Conservation (phyloP, 2,113 vertebrate genomes). For the Tachysurus fulvidraco region DNA sequence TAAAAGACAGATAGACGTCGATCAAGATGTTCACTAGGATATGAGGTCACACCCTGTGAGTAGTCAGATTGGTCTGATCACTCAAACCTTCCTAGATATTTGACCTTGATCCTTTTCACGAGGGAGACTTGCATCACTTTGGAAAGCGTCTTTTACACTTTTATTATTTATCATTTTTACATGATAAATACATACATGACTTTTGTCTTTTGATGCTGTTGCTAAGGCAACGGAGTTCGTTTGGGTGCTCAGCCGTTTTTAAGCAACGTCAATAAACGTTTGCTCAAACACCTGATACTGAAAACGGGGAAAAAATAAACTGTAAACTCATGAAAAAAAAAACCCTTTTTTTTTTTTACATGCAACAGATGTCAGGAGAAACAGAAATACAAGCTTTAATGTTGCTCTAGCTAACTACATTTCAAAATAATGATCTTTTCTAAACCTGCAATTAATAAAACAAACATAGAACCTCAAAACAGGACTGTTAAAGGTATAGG, state of each 20-base stretch:
- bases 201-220: constrained; percentile 18
- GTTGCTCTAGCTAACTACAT: constrained; percentile 20
- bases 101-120: background rate
- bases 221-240: background rate
- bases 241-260: background rate
- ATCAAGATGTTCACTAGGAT: background rate
- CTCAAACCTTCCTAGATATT: background rate
- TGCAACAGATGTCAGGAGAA: constrained; percentile 21
- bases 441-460: constrained; percentile 29
- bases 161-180: constrained; percentile 41
- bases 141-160: background rate
- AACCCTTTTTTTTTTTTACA: background rate
- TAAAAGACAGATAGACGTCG: background rate
- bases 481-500: background rate
- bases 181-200: constrained; percentile 30
- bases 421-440: constrained; percentile 5
- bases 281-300: constrained; percentile 3
- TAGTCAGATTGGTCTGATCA: background rate
- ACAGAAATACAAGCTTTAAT: constrained; percentile 16
- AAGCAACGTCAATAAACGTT: background rate
- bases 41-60: background rate
- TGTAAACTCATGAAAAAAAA: background rate
- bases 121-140: background rate
- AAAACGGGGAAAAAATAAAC: background rate
- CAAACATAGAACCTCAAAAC: background rate